Evolutionary conservation across 2,888 invertebrate genomes (phyloP), one percentile per base, ranked within the genome.

Genomic region (Agonopterix heracliana): DNA sequence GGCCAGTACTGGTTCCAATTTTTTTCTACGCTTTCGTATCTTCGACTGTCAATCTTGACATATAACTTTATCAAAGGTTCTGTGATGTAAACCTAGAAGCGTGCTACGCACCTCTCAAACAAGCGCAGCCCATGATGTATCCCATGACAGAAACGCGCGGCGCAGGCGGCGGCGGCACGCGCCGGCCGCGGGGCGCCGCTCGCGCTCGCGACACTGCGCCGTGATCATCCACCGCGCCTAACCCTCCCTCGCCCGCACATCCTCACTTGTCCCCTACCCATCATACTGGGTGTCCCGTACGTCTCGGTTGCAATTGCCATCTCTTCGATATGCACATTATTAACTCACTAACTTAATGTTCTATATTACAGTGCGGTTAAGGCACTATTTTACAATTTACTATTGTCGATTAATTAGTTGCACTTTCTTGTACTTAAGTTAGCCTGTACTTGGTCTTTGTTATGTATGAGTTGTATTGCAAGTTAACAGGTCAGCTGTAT

Each of bases 121-220:
- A 96, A 89, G 95, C 94, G 91, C 95, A 96, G 87, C 95, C 95
- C 96, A 95, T 95, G 91, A 95, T 95, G 92, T 95, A 95, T 90
- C 95, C 95, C 95, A 96, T 96, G 95, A 95, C 94, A 90, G 92
- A 90, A 64, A 81, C 68, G 54, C 84, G 75, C 64, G 71, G 76
- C 61, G 80, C 69, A 56, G 79, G 74, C 66, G 75, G 74, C 66
- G 78, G 63, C 60, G 63, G 71, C 54, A 71, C 80, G 75, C 66
- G 78, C 78, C 74, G 76, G 77, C 65, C 73, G 72, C 81, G 85
- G 85, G 64, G 70, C 66, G 72, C 71, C 68, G 75, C 51, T 55
- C 49, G 46, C 68, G 75, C 51, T 55, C 49, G 46, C 70, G 81
- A 78, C 81, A 80, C 82, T 71, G 74, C 79, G 75, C 71, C 68